These are phyloP conservation scores for Cacatua alba DNA, from an alignment of 2,113 vertebrate genomes.

Conservation along the genomic window DNA sequence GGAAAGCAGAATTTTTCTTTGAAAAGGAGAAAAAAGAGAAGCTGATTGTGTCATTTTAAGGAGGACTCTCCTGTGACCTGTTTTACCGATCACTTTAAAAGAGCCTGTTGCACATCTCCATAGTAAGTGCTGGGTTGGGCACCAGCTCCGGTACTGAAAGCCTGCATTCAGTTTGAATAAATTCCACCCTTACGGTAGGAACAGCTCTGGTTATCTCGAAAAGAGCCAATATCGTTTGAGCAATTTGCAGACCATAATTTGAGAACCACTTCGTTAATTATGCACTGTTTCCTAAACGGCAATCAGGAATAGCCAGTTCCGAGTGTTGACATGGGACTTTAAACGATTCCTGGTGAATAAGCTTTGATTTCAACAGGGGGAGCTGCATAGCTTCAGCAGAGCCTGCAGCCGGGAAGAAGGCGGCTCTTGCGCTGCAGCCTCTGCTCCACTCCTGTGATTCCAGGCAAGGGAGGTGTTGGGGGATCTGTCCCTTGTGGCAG, in stretches of 20 bases:
- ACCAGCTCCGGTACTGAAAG: not conserved
- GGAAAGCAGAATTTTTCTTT: not conserved
- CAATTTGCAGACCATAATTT: not conserved
- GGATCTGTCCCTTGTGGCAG: not conserved
- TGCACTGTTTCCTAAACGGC: not conserved
- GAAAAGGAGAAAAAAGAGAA: not conserved
- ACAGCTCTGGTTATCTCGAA: not conserved
- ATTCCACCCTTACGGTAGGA: no score
- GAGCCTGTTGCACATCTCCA: not conserved
- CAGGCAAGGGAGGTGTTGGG: not conserved
- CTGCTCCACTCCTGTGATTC: not conserved
- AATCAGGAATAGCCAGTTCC: not conserved
- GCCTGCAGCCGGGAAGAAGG: fast-evolving
- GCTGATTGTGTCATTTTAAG: no score
- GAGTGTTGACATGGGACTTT: not conserved
- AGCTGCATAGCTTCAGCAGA: not conserved
- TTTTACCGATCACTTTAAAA: not conserved
- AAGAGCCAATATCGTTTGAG: fast-evolving
- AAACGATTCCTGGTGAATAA: not conserved
- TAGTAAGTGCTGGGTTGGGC: not conserved
- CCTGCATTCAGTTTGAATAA: fast-evolving
- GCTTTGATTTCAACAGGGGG: not conserved
- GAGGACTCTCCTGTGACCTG: not conserved
- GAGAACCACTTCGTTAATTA: not conserved
- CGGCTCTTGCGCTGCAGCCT: not conserved